A percentile compares a stretch with the other conserved stretches of the same genome.
These are phyloP conservation scores for Amblyjoppa proteus DNA, from an alignment of 2,888 invertebrate genomes.

Conservation along the genomic window DNA sequence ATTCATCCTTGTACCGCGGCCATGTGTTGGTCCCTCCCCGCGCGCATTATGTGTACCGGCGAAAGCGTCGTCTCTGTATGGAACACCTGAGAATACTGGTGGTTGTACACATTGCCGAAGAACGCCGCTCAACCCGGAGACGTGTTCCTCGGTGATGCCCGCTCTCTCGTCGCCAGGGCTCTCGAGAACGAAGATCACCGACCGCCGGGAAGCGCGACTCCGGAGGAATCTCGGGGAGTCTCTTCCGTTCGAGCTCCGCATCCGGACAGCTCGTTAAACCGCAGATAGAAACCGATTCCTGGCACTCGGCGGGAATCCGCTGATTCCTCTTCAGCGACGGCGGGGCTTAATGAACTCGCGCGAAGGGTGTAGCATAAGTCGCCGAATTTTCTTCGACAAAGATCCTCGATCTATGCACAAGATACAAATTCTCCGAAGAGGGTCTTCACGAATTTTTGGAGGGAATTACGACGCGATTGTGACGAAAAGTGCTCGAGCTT, in stretches of 20 bases:
- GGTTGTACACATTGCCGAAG: background rate
- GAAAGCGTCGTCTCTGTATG: conserved; percentile 7
- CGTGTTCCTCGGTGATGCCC: background rate
- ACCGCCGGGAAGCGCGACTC: conserved; percentile 3
- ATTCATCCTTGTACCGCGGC: background rate
- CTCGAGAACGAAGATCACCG: conserved; percentile 48
- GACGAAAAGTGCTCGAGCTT: background rate
- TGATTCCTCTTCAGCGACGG: background rate
- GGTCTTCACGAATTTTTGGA: background rate
- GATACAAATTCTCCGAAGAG: no score
- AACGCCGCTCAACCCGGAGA: conserved; percentile 14
- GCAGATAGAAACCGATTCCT: conserved; percentile 32
- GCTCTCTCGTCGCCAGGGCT: conserved; percentile 2
- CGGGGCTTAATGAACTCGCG: background rate
- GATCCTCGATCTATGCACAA: background rate
- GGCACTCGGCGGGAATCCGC: background rate
- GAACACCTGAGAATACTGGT: conserved; percentile 6
- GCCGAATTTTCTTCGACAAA: background rate
- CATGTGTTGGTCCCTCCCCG: background rate
- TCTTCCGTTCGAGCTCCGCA: conserved; percentile 33
- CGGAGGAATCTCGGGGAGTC: conserved; percentile 15
- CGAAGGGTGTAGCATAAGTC: background rate
- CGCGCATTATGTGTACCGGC: background rate
- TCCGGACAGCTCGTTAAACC: conserved; percentile 45
- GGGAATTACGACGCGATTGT: background rate